phyloP scores from a whole-genome alignment of 1,140 invertebrate species.

The Monomorium pharaonis region DNA sequence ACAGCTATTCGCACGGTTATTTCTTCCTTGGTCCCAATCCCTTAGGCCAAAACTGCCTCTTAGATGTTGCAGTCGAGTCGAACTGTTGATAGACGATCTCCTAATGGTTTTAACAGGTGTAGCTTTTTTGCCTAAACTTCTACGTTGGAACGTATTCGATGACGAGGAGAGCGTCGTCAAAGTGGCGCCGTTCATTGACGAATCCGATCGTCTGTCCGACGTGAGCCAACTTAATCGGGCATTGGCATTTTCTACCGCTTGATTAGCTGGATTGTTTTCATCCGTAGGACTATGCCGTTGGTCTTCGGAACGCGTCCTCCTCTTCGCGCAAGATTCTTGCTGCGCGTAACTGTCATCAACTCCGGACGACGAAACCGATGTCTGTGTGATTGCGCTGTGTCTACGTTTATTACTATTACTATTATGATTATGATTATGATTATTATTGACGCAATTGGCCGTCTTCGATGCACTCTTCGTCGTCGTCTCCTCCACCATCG shows the following conservation, averaged over 20 bases:
- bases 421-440: too few relatives aligned
- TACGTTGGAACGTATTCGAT: constrained; percentile 79
- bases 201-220: constrained; percentile 50
- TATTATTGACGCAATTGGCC: not conserved
- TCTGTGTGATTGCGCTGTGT: constrained; percentile 74
- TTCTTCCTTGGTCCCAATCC: constrained; percentile 78
- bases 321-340: constrained; percentile 74
- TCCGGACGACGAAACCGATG: not conserved
- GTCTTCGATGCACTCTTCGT: constrained; percentile 21
- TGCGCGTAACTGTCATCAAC: constrained; percentile 46
- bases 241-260: constrained; percentile 68
- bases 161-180: constrained; percentile 72
- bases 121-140: constrained; percentile 82
- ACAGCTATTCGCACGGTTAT: constrained; percentile 64
- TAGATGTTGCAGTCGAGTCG: constrained; percentile 74
- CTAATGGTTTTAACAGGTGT: constrained; percentile 80
- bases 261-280: constrained; percentile 82
- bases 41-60: constrained; percentile 77
- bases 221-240: constrained; percentile 76
- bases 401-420: constrained; percentile 70
- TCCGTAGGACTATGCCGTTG: constrained; percentile 73
- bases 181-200: constrained; percentile 36
- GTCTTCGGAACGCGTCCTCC: constrained; percentile 81
- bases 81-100: constrained; percentile 80
- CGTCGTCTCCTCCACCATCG: constrained; percentile 17